Conservation (phyloP, 2,888 invertebrate genomes). For the Deroplatys truncata region DNA sequence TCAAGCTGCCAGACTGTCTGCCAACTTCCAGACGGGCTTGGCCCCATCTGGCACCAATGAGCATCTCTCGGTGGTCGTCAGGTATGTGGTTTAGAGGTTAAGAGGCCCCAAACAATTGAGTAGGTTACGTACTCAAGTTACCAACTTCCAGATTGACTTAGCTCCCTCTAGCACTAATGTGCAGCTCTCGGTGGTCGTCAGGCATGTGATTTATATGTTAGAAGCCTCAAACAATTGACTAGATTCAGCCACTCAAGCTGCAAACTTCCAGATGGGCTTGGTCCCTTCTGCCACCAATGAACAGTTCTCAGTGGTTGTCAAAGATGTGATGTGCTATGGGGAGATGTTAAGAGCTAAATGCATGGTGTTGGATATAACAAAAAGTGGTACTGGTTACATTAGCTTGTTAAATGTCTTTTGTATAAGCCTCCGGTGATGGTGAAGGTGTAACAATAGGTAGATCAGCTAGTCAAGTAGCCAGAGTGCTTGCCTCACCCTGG, state of each 20-base stretch:
- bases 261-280: constrained; percentile 20
- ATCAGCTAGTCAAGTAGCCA: no score
- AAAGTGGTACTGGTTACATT: no score
- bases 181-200: constrained; percentile 23
- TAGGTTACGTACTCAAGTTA: constrained; percentile 21
- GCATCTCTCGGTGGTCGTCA: constrained; percentile 25
- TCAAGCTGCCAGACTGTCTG: constrained; percentile 22
- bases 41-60: constrained; percentile 28
- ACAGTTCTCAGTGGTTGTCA: constrained; percentile 23
- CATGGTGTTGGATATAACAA: no score
- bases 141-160: constrained; percentile 20
- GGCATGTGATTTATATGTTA: neutral
- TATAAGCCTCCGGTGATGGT: no score
- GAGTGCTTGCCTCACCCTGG: no score
- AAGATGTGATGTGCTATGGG: neutral
- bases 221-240: constrained; percentile 8
- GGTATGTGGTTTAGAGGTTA: constrained; percentile 3
- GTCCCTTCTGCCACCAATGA: constrained; percentile 25
- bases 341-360: no score
- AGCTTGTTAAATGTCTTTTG: no score
- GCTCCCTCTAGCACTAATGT: constrained; percentile 25
- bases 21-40: constrained; percentile 21
- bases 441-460: no score
- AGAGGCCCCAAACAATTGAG: constrained; percentile 1
- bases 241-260: constrained; percentile 21